Base-by-base conservation (phyloP, 2,888 invertebrate genomes). In the Buathra laborator region DNA sequence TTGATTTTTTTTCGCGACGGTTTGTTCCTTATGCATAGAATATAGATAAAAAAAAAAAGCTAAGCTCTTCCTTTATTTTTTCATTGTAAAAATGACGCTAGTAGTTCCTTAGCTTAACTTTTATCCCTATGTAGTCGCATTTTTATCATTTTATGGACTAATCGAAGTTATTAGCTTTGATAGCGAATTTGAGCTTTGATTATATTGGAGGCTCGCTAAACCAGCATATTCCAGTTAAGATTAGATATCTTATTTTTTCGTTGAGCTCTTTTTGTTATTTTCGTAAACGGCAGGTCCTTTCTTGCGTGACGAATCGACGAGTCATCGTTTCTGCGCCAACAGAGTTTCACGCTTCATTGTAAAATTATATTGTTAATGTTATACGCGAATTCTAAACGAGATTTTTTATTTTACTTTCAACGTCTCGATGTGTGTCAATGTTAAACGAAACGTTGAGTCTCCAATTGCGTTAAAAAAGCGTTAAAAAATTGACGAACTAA, bases 271-370 rank as follows among this genome's bases (percentile, higher is more conserved):
- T 56, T 56, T 56, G 19, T 56, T 75, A n/a, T 16, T 64, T 37
- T 48, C 48, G 62, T 56, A 64, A 71, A 64, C 62, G 75, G 75
- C 75, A 75, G 59, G 51, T 80, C 59, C 71, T 43, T 67, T 19
- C 44, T 56, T 53, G 48, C 44, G 51, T 70, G 68, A 70, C 14
- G 24, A 81, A 44, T 77, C 56, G 81, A 84, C 81, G 84, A 64
- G 77, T 51, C 81, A 77, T 67, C 62, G 64, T 43, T 81, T 48
- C 37, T n/a, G 66, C 66, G 75, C 64, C 48, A 64, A 64, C 71
- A 46, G 24, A 84, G 64, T 56, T 19, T 81, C 72, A 81, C 67
- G 76, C 72, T 83, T 83, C 43, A 71, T 48, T 82, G 79, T 75
- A 74, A 77, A 68, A 83, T 77, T 62, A 83, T 77, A 46, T 78